Evolutionary conservation across 2,888 invertebrate species (phyloP).

Genomic region (Miltochrista miniata): DNA sequence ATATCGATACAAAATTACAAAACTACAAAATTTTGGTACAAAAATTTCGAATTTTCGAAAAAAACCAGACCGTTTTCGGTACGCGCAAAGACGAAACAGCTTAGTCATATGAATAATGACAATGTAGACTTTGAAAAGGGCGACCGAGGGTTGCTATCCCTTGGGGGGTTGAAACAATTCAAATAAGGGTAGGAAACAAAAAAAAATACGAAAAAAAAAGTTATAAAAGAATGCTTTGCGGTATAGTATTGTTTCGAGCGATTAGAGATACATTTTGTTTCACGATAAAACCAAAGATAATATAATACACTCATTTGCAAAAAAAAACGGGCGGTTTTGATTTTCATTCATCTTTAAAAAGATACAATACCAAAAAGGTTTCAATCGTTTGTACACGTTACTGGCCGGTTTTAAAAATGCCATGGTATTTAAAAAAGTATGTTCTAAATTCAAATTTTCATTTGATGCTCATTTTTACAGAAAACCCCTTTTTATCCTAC

Average conservation of each 20-base stretch:
- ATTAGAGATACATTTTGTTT: background rate
- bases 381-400: no score
- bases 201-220: conserved; percentile 3
- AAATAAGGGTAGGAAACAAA: conserved; percentile 10
- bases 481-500: no score
- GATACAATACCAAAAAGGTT: no score
- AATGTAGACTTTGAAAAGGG: conserved; percentile 9
- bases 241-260: background rate
- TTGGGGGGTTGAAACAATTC: conserved; percentile 32
- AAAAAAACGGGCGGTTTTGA: no score
- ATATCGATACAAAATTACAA: background rate
- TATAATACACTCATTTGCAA: no score
- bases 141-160: conserved; percentile 22
- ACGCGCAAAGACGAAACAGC: conserved; percentile 35
- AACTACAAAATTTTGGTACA: no score
- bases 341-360: no score
- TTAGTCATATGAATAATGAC: conserved; percentile 56
- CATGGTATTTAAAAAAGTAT: no score
- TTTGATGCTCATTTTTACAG: no score
- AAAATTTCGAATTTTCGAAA: background rate
- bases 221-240: background rate
- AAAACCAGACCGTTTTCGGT: conserved; percentile 7
- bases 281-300: background rate
- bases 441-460: no score
- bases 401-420: no score